These are phyloP conservation scores for Champsocephalus esox DNA, from an alignment of 2,797 vertebrate species.

Conservation along the genomic window DNA sequence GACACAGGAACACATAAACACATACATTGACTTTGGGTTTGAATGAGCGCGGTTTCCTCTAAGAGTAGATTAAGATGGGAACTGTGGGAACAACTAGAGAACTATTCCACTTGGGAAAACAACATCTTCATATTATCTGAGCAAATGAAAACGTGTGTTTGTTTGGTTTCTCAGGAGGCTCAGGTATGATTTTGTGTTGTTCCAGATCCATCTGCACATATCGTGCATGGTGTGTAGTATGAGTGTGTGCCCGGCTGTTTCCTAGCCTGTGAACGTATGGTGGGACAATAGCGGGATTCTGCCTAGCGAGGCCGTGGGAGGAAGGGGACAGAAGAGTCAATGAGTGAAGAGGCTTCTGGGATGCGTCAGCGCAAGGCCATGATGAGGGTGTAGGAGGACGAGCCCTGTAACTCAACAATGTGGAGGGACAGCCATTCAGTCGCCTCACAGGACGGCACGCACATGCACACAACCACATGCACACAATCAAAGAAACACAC, in stretches of 20 bases:
- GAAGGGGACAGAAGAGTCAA: constrained; percentile 85
- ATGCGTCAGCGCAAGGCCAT: constrained; percentile 81
- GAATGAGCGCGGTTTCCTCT: constrained; percentile 54
- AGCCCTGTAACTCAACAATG: constrained; percentile 73
- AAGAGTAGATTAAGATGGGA: constrained; percentile 55
- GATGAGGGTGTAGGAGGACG: constrained; percentile 82
- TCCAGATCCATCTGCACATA: constrained; percentile 35
- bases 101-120: constrained; percentile 30
- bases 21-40: constrained; percentile 59
- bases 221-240: constrained; percentile 28
- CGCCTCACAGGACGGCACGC: constrained; percentile 40
- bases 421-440: constrained; percentile 70
- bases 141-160: not conserved
- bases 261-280: constrained; percentile 60
- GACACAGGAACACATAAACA: constrained; percentile 54
- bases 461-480: constrained; percentile 39
- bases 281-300: constrained; percentile 85
- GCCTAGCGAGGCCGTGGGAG: constrained; percentile 80
- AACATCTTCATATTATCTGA: not conserved
- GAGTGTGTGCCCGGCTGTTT: constrained; percentile 56
- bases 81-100: constrained; percentile 64
- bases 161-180: constrained; percentile 1
- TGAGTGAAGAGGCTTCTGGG: constrained; percentile 87
- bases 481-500: constrained; percentile 50
- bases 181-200: constrained; percentile 27